phyloP scores from a whole-genome alignment of 1,140 invertebrate genomes.

The Drosophila kikkawai region DNA sequence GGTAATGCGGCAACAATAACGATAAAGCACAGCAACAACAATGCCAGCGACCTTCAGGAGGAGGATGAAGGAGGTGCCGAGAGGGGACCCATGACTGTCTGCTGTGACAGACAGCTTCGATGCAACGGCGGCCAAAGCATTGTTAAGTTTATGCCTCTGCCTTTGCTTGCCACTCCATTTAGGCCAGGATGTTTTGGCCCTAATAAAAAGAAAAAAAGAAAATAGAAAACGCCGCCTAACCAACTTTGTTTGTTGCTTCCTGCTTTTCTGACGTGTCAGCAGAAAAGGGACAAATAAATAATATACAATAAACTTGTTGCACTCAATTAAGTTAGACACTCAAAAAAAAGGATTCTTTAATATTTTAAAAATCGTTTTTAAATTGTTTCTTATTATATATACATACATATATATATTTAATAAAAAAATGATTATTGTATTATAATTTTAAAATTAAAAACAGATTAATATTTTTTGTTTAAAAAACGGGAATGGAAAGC shows the following conservation, averaged over 20 bases:
- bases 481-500: too few species aligned
- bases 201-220: not conserved
- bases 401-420: too few species aligned
- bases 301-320: slow-evolving; percentile 48
- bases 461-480: too few species aligned
- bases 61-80: not conserved
- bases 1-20: slow-evolving; percentile 32
- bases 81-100: slow-evolving; percentile 51
- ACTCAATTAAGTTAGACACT: slow-evolving; percentile 44
- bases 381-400: too few species aligned
- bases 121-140: slow-evolving; percentile 48
- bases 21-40: slow-evolving; percentile 31
- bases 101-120: slow-evolving; percentile 66
- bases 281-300: not conserved
- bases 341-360: not conserved
- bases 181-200: slow-evolving; percentile 35
- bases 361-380: too few species aligned
- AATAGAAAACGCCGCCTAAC: slow-evolving; percentile 30
- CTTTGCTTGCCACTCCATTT: slow-evolving; percentile 6
- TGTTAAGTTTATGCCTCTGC: slow-evolving; percentile 41
- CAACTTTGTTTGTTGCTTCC: slow-evolving; percentile 30
- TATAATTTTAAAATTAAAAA: too few species aligned
- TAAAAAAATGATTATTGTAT: too few species aligned
- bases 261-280: slow-evolving; percentile 36
- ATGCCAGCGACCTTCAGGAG: slow-evolving; percentile 26